Evolutionary conservation across 2,888 invertebrate genomes (phyloP), one percentile per base, ranked within the genome.

Genomic region (Gymnocheta viridis): DNA sequence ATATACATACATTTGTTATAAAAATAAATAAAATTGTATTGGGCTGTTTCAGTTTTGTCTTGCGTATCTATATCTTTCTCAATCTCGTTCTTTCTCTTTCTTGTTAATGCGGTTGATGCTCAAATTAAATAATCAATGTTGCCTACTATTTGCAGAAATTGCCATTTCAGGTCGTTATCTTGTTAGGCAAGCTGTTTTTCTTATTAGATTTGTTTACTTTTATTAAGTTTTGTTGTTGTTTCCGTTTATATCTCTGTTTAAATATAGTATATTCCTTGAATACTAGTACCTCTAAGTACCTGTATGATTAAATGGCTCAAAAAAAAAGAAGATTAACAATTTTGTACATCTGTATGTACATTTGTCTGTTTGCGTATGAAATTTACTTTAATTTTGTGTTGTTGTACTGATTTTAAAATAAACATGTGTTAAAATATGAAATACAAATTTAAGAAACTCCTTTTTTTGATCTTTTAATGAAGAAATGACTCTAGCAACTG

Each of bases 161-260:
- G 82, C 74, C 69, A 64, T 79, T 70, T 56, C 73, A 74, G 73
- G 49, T 82, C 78, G 78, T 82, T 82, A 74, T 79, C 78, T 82
- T 74, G 82, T 82, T 78, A 78, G 56, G 54, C 82, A 82, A 73
- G 78, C 69, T 79, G 79, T 64, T 77, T 82, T 69, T 82, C 47
- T 79, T 82, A 79, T 79, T 82, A 70, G 74, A 82, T 82, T 79
- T 82, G 70, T 79, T 82, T 82, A 79, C 70, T 64, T 72, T 58
- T 58, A 72, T 82, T 72, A 41, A 66, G 49, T 70, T 82, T 38
- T 51, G 32, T 64, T 70, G 38, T 24, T 76, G 4, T 44, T 51
- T n/a, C 19, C 22, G 5, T 56, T 58, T 58, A 17, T 73, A 27
- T 58, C 35, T 56, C 56, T 14, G 4, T 12, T 2, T 29, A 27